Conservation (phyloP, 1,140 invertebrate species). For the Temnothorax longispinosus region DNA sequence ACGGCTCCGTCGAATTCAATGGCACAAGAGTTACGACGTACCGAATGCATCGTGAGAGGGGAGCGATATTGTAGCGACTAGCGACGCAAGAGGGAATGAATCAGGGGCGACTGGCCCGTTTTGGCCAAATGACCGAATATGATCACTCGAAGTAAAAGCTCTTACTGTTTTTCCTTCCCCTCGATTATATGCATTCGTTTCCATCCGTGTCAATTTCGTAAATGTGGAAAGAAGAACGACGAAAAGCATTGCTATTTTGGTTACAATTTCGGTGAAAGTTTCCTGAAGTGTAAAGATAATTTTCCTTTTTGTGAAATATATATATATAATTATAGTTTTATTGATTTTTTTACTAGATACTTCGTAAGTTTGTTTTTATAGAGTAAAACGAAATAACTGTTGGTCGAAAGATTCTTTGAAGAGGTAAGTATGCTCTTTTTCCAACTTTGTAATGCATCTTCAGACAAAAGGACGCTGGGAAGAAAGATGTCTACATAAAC, state of each 20-base stretch:
- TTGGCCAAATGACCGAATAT: slow-evolving; percentile 73
- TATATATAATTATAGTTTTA: slow-evolving; percentile 5
- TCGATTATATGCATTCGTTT: slow-evolving; percentile 49
- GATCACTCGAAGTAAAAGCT: slow-evolving; percentile 52
- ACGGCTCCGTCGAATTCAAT: slow-evolving; percentile 75
- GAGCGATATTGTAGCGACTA: slow-evolving; percentile 2
- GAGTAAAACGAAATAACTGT: neutral
- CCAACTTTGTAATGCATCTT: neutral
- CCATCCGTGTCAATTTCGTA: slow-evolving; percentile 42
- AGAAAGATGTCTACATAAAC: slow-evolving; percentile 16
- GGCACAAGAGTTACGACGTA: slow-evolving; percentile 76
- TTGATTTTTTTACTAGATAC: neutral
- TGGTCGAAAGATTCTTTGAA: neutral
- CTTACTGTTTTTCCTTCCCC: neutral
- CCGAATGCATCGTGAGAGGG: slow-evolving; percentile 51
- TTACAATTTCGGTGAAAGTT: slow-evolving; percentile 1
- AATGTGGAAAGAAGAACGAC: neutral
- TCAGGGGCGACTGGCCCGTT: slow-evolving; percentile 58
- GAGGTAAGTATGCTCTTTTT: neutral
- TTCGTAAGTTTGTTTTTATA: neutral
- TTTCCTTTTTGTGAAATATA: neutral
- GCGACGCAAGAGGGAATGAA: slow-evolving; percentile 63
- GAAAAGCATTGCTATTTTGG: neutral
- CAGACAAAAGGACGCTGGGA: neutral
- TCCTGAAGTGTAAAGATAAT: neutral